Base-by-base conservation (phyloP, 2,113 vertebrate species). In the Semicossyphus pulcher region DNA sequence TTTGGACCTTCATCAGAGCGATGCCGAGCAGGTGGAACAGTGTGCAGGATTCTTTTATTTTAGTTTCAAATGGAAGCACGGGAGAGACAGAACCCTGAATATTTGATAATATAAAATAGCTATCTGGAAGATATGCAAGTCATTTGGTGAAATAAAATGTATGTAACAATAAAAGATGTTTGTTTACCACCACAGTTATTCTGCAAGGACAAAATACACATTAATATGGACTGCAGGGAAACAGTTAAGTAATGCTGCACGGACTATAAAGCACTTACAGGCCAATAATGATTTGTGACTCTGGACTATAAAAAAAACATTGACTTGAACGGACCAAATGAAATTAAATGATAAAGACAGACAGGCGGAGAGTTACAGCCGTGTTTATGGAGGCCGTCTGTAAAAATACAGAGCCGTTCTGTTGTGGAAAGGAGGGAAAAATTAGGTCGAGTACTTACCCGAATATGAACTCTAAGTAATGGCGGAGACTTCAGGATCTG, bases 391-490 rank as follows among this genome's bases (percentile, higher is more conserved):
- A 53, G 34, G 37, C 23, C 10, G 1, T 48, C 37, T 37, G 11
- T 34, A 20, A 42, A 32, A 36, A 37, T 16, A 44, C 26, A 32
- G 18, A 3, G 28, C 1, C 20, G 16, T 16, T 41, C 4, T 25
- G 56, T 9, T 8, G 36, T 39, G 23, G 25, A 58, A 59, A 74
- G 39, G 25, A 69, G 31, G 2, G 36, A 16, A 26, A 36, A 61
- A 65, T 28, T 4, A 60, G 78, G 48, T 64, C 1, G 14, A 44
- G 69, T 5, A 88, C 90, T 91, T 64, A 92, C 92, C 84, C 14
- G 71, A 88, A 78, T 51, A 4, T 73, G 70, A 72, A 74, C 25
- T 63, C 72, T 26, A 39, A 25, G 54, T 44, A 72, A 59, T 25
- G 71, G 31, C 9, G 74, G 36, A 34, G 18, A 58, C 63, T 15